Base-by-base conservation (phyloP, 2,797 vertebrate genomes). In the Champsocephalus esox region DNA sequence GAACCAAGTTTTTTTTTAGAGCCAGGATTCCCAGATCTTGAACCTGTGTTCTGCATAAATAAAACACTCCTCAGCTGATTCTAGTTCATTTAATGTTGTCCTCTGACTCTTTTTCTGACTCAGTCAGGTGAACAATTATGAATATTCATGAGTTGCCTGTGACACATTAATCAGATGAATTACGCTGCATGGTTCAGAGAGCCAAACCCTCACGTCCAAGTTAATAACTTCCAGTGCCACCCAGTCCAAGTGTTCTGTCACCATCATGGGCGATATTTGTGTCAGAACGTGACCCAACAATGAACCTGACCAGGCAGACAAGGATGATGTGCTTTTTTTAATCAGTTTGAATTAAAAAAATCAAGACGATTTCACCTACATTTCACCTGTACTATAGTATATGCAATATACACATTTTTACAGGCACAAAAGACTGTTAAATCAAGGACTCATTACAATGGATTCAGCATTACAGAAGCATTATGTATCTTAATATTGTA, bases 151-250 rank as follows among this genome's bases (percentile, higher is more conserved):
- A 88, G 82, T 79, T 75, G 81, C 76, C 52, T 3, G 28, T 56
- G 77, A 86, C 88, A 88, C 86, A 91, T 93, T 93, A 84, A 91
- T 93, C 86, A 88, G 84, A 84, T 76, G 71, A 86, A 89, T 90
- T 86, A 88, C 85, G 86, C 84, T 5, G 51, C 78, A 79, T 10
- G 89, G 90, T 89, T 93, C 90, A 89, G 12, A 2, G 86, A 89
- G 81, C 79, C 19, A 55, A 83, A 81, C 84, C 77, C 70, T 80
- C 81, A 79, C 28, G 86, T 92, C 91, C 78, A 69, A 87, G 81
- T 78, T 89, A 87, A 91, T 91, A 86, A 89, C 75, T 77, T 77
- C 76, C 55, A 75, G 71, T 85, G 85, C 66, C 82, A 83, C 77
- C 76, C 48, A 65, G 66, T 77, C 41, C 55, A 43, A 81, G 61